These are phyloP conservation scores for Leptobrachium ailaonicum DNA, from an alignment of 2,113 vertebrate species.

Conservation along the genomic window DNA sequence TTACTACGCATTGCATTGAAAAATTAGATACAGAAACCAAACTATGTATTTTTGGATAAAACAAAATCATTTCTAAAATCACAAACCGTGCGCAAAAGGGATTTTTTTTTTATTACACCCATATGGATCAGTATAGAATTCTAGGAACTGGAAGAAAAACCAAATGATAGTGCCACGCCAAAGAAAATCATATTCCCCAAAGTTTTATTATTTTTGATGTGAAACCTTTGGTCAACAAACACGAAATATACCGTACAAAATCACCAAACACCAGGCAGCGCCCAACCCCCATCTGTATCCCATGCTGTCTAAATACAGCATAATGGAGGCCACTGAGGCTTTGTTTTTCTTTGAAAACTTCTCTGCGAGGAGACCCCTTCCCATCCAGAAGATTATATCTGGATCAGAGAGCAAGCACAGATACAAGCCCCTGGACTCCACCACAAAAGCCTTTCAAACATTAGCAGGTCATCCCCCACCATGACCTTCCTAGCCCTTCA, in stretches of 20 bases:
- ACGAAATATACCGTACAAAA: not conserved
- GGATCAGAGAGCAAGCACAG: slow-evolving; percentile 80
- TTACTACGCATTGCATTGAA: no score
- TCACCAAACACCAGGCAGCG: not conserved
- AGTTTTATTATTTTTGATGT: not conserved
- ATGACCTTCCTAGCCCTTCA: slow-evolving; percentile 45
- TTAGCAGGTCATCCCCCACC: slow-evolving; percentile 46
- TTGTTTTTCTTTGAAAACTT: slow-evolving; percentile 59
- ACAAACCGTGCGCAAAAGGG: no score
- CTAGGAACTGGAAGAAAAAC: no score
- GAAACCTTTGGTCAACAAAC: not conserved
- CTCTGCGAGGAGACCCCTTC: slow-evolving; percentile 62
- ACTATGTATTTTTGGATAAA: no score
- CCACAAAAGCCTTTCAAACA: slow-evolving; percentile 64
- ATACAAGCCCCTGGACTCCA: slow-evolving; percentile 61
- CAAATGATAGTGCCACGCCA: not conserved
- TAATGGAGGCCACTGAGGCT: slow-evolving; percentile 41
- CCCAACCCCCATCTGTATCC: slow-evolving; percentile 35
- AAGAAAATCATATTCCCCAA: not conserved
- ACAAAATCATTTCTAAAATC: no score
- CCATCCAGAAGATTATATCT: slow-evolving; percentile 80
- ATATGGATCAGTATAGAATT: no score
- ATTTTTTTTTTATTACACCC: no score
- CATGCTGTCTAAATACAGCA: slow-evolving; percentile 46
- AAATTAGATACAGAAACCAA: no score